These are phyloP conservation scores for Sminthurides aquaticus DNA, from an alignment of 2,888 invertebrate genomes.

Conservation along the genomic window DNA sequence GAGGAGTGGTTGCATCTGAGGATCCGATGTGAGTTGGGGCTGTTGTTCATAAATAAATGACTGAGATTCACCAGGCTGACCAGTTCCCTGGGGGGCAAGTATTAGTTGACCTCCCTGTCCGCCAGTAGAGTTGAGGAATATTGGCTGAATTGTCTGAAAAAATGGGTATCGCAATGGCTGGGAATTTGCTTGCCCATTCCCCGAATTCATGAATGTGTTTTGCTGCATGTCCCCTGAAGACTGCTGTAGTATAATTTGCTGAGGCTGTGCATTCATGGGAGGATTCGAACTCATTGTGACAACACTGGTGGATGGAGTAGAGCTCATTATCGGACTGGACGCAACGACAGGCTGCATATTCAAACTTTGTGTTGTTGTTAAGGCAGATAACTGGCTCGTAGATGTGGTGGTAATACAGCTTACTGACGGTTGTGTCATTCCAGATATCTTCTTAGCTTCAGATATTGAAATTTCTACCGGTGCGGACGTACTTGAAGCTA, in stretches of 20 bases:
- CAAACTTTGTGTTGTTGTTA: slow-evolving; percentile 10
- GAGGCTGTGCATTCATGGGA: slow-evolving; percentile 8
- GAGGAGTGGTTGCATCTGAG: slow-evolving; percentile 24
- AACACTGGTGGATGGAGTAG: slow-evolving; percentile 4
- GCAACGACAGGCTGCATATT: slow-evolving; percentile 17
- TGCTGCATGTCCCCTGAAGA: slow-evolving; percentile 14
- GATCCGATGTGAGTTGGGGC: slow-evolving; percentile 21
- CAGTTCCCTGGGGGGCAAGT: slow-evolving; percentile 32
- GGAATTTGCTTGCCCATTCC: background rate
- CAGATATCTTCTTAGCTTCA: background rate
- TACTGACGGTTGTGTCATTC: no score
- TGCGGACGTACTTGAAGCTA: no score
- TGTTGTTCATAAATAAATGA: slow-evolving; percentile 41
- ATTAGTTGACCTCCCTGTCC: slow-evolving; percentile 35
- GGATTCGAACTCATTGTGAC: slow-evolving; percentile 5
- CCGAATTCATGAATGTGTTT: slow-evolving; percentile 7
- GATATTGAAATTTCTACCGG: no score
- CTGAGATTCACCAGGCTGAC: slow-evolving; percentile 30
- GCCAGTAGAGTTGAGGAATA: slow-evolving; percentile 39
- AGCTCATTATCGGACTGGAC: slow-evolving; percentile 13
- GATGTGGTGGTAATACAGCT: slow-evolving; percentile 10
- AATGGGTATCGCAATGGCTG: slow-evolving; percentile 35
- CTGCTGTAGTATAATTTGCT: slow-evolving; percentile 18
- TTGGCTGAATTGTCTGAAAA: slow-evolving; percentile 42
- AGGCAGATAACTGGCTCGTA: slow-evolving; percentile 1